phyloP scores from a whole-genome alignment of 2,888 invertebrate genomes.

The Leptinotarsa tumamoca region DNA sequence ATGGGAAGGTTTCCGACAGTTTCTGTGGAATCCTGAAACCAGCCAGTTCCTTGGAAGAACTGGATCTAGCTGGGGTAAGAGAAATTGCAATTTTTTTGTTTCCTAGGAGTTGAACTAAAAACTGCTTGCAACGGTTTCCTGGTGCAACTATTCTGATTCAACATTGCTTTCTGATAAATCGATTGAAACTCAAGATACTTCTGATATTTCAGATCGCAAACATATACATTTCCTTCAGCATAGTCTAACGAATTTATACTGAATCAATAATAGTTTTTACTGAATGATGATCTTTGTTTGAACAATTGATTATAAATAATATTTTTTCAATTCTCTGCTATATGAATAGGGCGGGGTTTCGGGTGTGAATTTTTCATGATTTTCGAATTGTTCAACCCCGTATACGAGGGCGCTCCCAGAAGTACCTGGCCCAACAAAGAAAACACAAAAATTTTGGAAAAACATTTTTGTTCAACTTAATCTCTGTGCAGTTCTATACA shows the following conservation, averaged over 20 bases:
- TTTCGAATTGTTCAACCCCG: neutral
- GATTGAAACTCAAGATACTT: too few relatives aligned
- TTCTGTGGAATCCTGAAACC: slow-evolving; percentile 93
- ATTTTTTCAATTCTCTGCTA: neutral
- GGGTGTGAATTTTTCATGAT: neutral
- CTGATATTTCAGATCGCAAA: too few relatives aligned
- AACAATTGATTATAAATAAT: too few relatives aligned
- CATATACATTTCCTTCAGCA: too few relatives aligned
- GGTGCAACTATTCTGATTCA: neutral
- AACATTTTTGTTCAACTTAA: too few relatives aligned
- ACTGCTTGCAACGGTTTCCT: neutral
- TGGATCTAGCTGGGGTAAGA: slow-evolving; percentile 94
- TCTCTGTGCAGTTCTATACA: too few relatives aligned
- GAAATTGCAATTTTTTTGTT: slow-evolving; percentile 54
- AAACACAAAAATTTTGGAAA: too few relatives aligned
- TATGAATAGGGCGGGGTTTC: neutral
- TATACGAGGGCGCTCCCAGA: too few relatives aligned
- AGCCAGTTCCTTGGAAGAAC: slow-evolving; percentile 92
- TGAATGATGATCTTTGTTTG: too few relatives aligned
- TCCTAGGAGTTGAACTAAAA: neutral
- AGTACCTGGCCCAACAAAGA: too few relatives aligned
- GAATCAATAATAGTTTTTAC: too few relatives aligned
- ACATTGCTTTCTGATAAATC: neutral
- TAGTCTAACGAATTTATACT: too few relatives aligned
- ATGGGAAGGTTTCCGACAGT: slow-evolving; percentile 87